Evolutionary conservation across 2,888 invertebrate species (phyloP).

Genomic region (Apotomis turbidana): DNA sequence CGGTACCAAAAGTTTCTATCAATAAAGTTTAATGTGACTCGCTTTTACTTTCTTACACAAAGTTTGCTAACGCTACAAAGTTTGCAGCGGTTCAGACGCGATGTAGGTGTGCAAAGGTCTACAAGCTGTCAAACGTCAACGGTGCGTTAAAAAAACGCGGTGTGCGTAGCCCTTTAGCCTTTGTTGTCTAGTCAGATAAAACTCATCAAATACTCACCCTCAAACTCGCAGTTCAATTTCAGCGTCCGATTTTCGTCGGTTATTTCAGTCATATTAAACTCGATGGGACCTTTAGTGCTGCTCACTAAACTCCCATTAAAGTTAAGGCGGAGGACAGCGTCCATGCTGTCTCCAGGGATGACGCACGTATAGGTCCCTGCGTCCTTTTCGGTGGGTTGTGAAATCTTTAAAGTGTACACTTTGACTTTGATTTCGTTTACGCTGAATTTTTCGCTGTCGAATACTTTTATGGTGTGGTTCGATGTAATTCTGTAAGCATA

Average conservation of each 20-base stretch:
- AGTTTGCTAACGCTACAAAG: too few species aligned
- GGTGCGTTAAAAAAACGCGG: too few species aligned
- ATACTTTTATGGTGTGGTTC: constrained; percentile 48
- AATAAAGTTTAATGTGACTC: too few species aligned
- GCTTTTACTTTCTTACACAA: too few species aligned
- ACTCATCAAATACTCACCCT: constrained; percentile 58
- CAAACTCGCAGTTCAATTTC: constrained; percentile 66
- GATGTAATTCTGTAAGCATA: constrained; percentile 38
- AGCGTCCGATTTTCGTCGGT: constrained; percentile 49
- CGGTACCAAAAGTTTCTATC: too few species aligned
- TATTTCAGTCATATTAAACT: background rate
- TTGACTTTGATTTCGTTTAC: constrained; percentile 56
- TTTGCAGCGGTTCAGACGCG: too few species aligned
- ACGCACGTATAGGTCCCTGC: constrained; percentile 26
- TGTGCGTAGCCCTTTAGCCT: too few species aligned
- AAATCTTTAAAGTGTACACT: constrained; percentile 9
- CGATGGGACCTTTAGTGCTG: background rate
- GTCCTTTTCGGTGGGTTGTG: constrained; percentile 21
- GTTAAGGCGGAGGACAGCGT: constrained; percentile 3
- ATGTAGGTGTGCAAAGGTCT: too few species aligned
- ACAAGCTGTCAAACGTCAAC: too few species aligned
- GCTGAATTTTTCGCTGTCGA: constrained; percentile 51
- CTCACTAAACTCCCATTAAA: constrained; percentile 4
- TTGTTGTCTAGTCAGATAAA: too few species aligned
- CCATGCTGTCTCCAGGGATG: background rate